Base-by-base conservation (phyloP, 2,113 vertebrate genomes). In the Leptocoma aspasia region DNA sequence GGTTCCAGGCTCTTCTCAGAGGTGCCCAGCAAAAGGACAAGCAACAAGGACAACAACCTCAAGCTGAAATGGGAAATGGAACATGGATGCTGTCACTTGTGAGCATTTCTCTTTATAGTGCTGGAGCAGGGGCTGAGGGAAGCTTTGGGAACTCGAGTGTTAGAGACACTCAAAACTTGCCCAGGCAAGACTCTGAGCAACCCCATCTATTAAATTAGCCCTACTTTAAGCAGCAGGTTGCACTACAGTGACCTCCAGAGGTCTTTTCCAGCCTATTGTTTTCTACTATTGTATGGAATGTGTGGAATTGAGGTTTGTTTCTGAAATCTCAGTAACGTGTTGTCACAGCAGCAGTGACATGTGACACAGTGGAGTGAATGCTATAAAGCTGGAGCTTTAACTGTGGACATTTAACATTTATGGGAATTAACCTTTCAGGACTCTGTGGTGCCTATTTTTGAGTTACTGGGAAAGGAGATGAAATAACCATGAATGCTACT, bases 231-330 rank as follows among this genome's bases (percentile, higher is more conserved):
- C 71, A 80, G 90, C 88, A 82, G 79, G 71, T 54, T 95, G 88
- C 71, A 83, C 86, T 92, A 44, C 60, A 97, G 92, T 95, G 96
- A 97, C 95, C 94, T 96, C 95, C 94, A 94, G 96, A 97, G 96
- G 94, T 89, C 92, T 89, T 35, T 92, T 81, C 71, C 68, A 82
- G 68, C 37, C 86, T 66, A 47, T 95, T 95, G 91, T 93, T 88
- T 85, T 57, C 49, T 82, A 0, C 31, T 71, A 3, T 83, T 90
- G 69, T 77, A 6, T 45, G 79, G 79, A 28, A 77, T 69, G 45
- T 63, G n/a, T 82, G 71, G 86, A 83, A 86, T 23, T 44, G 72
- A 70, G 59, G 11, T 71, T 92, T 78, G 47, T 69, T 30, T 94
- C 76, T 66, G 72, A 59, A 81, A 50, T 70, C 50, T 68, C 2